Percentiles rank a stretch among this genome's conserved stretches.
Evolutionary conservation across 2,797 vertebrate species (phyloP).

Genomic region (Saxicola maurus): DNA sequence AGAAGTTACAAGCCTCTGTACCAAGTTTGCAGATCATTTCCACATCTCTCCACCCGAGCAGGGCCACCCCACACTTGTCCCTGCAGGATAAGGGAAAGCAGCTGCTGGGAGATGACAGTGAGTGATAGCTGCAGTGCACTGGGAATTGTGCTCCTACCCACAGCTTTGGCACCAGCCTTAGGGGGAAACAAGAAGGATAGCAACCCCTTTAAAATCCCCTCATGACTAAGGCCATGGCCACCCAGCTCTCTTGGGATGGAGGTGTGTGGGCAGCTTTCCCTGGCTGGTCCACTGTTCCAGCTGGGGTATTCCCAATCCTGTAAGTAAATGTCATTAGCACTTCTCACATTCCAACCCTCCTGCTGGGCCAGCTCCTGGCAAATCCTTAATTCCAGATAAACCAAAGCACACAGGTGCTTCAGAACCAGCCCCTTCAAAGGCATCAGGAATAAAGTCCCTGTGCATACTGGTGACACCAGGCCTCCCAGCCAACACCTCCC

Average conservation of each 20-base stretch:
- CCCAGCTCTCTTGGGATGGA: background rate
- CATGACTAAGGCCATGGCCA: background rate
- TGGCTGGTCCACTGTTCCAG: background rate
- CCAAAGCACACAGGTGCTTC: background rate
- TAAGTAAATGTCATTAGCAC: background rate
- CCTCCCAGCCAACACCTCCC: background rate
- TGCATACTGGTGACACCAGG: background rate
- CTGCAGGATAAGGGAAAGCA: background rate
- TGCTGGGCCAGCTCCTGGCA: background rate
- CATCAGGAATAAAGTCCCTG: background rate
- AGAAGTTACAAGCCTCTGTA: background rate
- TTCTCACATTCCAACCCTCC: background rate
- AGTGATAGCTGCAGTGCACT: background rate
- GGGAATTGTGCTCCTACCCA: background rate
- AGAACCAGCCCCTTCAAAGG: background rate
- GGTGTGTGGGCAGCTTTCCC: background rate
- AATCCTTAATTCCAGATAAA: background rate
- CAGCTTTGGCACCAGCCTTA: background rate
- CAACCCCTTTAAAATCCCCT: background rate
- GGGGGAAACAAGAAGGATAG: background rate
- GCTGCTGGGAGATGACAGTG: background rate
- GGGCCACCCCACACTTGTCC: background rate
- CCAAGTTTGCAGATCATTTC: background rate
- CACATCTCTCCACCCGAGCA: background rate
- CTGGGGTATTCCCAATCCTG: background rate